Evolutionary conservation across 2,113 vertebrate genomes (phyloP), one percentile per base, ranked within the genome.

Genomic region (Arizona elegans): DNA sequence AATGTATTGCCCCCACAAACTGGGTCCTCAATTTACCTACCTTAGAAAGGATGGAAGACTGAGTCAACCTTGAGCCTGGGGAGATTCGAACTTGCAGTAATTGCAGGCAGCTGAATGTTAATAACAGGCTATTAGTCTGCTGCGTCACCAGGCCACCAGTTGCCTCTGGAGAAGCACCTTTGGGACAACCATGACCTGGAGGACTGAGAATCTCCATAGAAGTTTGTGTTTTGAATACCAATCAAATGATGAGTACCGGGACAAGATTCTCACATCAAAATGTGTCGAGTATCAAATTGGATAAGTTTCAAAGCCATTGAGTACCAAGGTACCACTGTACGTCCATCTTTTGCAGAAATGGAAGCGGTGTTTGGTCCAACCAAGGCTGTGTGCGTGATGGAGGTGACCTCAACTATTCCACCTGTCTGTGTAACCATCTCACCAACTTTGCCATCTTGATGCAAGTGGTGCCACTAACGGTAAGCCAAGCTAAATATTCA

Each of bases 381-480:
- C 96, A 98, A 95, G 99, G 99, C 9, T 99, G 99, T 8, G 97
- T 97, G 0, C 98, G 97, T 12, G 93, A 97, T 0, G 97, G 97
- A 0, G 99, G 99, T 23, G 98, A 99, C 97, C 97, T 98, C 95
- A 98, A 97, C 52, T 96, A 98, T 96, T 99, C 99, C 0, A 93
- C 98, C 94, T 99, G 99, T 92, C 98, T 97, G 93, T 99, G 99
- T 94, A 98, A 98, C 33, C 99, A 99, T 96, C 98, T 99, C 95
- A 99, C 99, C 95, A 99, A 99, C 98, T 99, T 99, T 0, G 99
- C 99, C 96, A 99, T 99, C 92, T 98, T 99, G 17, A 99, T 99
- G 99, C 99, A 99, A 97, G 99, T 99, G 95, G 99, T 99, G 33
- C 99, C 99, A 0, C 94, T 99, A 90, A 95, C 99, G 99, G 99